phyloP scores from a whole-genome alignment of 1,140 invertebrate species.

The Solenopsis fugax region DNA sequence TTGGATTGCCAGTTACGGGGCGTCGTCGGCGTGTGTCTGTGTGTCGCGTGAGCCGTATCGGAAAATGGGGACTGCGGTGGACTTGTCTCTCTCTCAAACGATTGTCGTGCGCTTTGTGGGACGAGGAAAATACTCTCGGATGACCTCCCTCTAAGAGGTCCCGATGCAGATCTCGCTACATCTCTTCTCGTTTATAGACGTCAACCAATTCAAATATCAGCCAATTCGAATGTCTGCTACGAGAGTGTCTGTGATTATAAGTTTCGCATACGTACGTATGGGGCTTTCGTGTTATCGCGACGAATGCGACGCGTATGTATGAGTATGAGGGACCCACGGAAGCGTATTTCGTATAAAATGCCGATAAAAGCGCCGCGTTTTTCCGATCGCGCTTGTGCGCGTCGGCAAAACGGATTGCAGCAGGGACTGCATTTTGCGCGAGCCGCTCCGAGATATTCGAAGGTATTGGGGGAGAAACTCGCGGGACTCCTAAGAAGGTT shows the following conservation, averaged over 20 bases:
- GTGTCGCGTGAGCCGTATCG: slow-evolving; percentile 14
- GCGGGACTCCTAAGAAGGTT: slow-evolving; percentile 60
- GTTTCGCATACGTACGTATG: too few species aligned
- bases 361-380: slow-evolving; percentile 47
- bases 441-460: slow-evolving; percentile 51
- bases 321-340: not conserved
- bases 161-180: not conserved
- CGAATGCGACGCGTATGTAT: too few species aligned
- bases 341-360: slow-evolving; percentile 40
- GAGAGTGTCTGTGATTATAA: not conserved
- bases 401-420: slow-evolving; percentile 55
- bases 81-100: not conserved
- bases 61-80: not conserved
- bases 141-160: too few species aligned
- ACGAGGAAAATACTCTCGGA: too few species aligned
- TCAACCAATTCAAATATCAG: not conserved
- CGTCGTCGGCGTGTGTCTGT: not conserved
- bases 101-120: too few species aligned
- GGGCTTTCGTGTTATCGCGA: not conserved
- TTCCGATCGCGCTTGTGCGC: slow-evolving; percentile 36
- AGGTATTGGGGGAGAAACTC: slow-evolving; percentile 42
- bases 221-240: not conserved
- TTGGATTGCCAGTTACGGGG: slow-evolving; percentile 34
- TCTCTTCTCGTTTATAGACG: not conserved
- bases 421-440: slow-evolving; percentile 39